Evolutionary conservation across 2,113 vertebrate species (phyloP), one percentile per base, ranked within the genome.

Genomic region (Oryzias woworae): DNA sequence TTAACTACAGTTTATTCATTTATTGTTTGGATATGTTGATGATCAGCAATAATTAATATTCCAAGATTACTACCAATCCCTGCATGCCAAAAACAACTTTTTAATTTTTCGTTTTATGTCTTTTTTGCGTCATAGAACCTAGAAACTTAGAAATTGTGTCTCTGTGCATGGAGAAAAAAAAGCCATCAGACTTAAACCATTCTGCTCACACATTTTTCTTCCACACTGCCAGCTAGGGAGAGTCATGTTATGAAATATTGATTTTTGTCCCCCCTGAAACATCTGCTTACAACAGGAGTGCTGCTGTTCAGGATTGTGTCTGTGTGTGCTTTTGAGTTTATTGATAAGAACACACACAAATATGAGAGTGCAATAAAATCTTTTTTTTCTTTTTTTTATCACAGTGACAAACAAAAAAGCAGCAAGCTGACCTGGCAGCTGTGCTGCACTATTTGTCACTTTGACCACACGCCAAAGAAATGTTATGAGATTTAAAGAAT

Each of bases 211-310:
- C 16, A 46, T 55, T 48, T 4, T 52, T 22, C 22, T 20, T 18
- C 57, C 24, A 57, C 36, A 31, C 41, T 43, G 52, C n/a, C 54
- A 71, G 54, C 54, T 7, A 7, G 36, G 42, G 44, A 58, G 45
- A 57, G 49, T 54, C 58, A 3, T 63, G 56, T 52, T 66, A 75
- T 42, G 60, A 31, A 65, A 43, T 65, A 73, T 79, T 72, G 76
- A 81, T 82, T 75, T 66, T 15, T 73, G 60, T 53, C 57, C 58
- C 60, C 53, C 12, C 8, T 31, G 72, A 76, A 75, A 76, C 75
- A 78, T 61, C 69, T 72, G 49, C 74, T 69, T 62, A 66, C 78
- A 69, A 63, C 36, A 49, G 49, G 65, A 68, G 41, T 3, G 17
- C 24, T 49, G 41, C 58, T 5, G 14, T 44, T 48, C 28, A 66